phyloP scores from a whole-genome alignment of 2,797 vertebrate genomes.

The Chelon auratus region DNA sequence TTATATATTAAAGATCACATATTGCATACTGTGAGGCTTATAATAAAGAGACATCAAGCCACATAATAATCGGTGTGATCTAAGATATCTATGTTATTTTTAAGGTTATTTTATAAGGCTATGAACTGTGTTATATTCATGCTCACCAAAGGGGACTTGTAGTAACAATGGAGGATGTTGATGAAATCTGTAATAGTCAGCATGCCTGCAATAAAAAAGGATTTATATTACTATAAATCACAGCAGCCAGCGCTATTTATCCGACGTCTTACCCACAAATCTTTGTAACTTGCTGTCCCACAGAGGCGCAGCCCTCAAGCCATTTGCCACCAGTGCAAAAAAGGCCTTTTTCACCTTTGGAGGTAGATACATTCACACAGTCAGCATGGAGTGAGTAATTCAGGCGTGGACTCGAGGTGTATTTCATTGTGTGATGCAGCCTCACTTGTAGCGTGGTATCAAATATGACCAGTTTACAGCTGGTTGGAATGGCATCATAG shows the following conservation, averaged over 20 bases:
- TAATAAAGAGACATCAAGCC: too few relatives aligned
- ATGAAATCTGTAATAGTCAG: slow-evolving; percentile 99
- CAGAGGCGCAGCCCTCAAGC: slow-evolving; percentile 93
- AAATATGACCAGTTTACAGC: slow-evolving; percentile 96
- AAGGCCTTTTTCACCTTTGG: slow-evolving; percentile 94
- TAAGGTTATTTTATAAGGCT: neutral
- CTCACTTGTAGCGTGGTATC: slow-evolving; percentile 90
- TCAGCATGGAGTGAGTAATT: neutral
- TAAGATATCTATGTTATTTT: too few relatives aligned
- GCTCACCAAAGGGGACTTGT: slow-evolving; percentile 93
- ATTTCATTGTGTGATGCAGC: neutral
- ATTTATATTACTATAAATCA: neutral
- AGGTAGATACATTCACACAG: slow-evolving; percentile 4
- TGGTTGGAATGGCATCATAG: slow-evolving; percentile 94
- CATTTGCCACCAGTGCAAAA: slow-evolving; percentile 94
- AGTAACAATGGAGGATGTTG: slow-evolving; percentile 96
- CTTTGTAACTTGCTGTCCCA: slow-evolving; percentile 96
- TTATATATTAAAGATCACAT: too few relatives aligned
- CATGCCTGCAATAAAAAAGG: slow-evolving; percentile 87
- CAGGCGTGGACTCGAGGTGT: too few relatives aligned
- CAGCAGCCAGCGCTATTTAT: neutral
- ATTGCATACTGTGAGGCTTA: too few relatives aligned
- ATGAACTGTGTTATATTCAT: neutral
- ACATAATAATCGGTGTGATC: too few relatives aligned
- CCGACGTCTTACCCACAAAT: slow-evolving; percentile 92